Conservation (phyloP, 2,888 invertebrate genomes). For the Macroteleia sp. region DNA sequence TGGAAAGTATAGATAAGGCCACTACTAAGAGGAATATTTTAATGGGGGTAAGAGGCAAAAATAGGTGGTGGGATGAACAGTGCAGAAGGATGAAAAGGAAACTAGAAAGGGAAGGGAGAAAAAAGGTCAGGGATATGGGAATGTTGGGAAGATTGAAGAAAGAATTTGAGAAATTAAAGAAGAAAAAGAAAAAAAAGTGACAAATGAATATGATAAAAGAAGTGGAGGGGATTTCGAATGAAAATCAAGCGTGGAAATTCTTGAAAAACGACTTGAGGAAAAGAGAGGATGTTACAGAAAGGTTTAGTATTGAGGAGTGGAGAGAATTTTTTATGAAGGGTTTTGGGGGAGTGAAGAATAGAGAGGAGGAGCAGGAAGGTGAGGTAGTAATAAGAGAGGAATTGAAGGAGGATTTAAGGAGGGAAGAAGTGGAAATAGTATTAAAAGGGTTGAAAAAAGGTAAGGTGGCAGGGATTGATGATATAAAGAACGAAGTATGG, state of each 20-base stretch:
- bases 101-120: neutral
- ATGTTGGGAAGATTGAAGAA: neutral
- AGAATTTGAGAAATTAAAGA: neutral
- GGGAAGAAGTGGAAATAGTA: neutral
- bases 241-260: neutral
- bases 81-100: neutral
- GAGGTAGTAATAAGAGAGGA: neutral
- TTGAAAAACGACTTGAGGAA: neutral
- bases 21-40: neutral
- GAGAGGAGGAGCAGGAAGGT: neutral
- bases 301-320: constrained; percentile 6
- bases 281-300: neutral
- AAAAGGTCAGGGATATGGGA: neutral
- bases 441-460: constrained; percentile 23
- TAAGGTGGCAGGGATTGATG: constrained; percentile 48
- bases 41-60: neutral
- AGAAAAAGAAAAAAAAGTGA: neutral
- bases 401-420: neutral
- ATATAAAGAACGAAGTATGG: constrained; percentile 2
- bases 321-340: constrained; percentile 1
- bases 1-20: neutral
- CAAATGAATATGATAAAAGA: neutral
- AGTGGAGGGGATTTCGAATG: neutral
- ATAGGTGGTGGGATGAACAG: neutral
- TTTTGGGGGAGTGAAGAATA: neutral